phyloP scores from a whole-genome alignment of 2,888 invertebrate genomes.

The Hyposoter dolosus region DNA sequence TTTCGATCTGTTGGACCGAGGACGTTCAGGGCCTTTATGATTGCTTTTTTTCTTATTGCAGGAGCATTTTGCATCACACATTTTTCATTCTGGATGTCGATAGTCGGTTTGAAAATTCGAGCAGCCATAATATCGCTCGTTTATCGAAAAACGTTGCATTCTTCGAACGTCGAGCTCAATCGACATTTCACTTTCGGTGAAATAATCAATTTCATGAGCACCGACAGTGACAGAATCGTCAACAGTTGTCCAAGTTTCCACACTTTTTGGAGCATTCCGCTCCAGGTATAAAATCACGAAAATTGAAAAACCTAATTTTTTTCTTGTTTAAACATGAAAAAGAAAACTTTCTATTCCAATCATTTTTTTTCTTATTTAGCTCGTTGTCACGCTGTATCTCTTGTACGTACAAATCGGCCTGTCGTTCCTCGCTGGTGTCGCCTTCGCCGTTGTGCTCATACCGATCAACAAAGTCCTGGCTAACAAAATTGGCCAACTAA shows the following conservation, averaged over 20 bases:
- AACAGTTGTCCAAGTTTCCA: constrained; percentile 99
- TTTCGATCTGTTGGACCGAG: no score
- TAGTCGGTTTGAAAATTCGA: constrained; percentile 94
- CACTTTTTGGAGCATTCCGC: constrained; percentile 97
- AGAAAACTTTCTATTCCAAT: neutral
- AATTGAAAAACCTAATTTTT: neutral
- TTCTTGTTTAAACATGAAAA: neutral
- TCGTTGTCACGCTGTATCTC: constrained; percentile 92
- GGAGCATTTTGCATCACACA: constrained; percentile 94
- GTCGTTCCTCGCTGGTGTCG: constrained; percentile 95
- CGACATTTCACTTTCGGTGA: constrained; percentile 90
- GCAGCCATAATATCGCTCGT: constrained; percentile 93
- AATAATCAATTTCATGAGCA: constrained; percentile 98
- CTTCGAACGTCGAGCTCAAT: constrained; percentile 80
- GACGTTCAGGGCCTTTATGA: neutral
- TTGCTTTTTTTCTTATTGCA: constrained; percentile 76
- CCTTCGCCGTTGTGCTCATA: constrained; percentile 94
- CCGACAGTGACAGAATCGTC: constrained; percentile 97
- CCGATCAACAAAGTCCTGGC: constrained; percentile 97
- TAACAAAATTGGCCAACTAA: constrained; percentile 93
- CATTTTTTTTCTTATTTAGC: constrained; percentile 85
- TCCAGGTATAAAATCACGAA: constrained; percentile 88
- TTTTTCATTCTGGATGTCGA: constrained; percentile 94
- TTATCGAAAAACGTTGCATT: constrained; percentile 89
- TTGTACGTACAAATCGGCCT: constrained; percentile 95